Base-by-base conservation (phyloP, 2,113 vertebrate genomes). In the Camelus dromedarius region DNA sequence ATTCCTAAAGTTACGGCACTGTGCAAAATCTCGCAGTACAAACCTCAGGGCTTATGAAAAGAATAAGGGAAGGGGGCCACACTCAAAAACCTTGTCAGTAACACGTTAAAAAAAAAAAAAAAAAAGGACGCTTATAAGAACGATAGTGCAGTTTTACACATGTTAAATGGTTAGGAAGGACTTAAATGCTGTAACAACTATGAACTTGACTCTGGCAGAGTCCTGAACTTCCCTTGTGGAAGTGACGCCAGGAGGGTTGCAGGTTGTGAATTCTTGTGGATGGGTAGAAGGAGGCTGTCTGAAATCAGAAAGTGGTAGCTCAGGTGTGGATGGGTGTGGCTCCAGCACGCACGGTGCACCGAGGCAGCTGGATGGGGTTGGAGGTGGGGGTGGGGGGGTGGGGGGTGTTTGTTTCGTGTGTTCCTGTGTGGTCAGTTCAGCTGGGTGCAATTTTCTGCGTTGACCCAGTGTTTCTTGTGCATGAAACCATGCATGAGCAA, bases 301-400 rank as follows among this genome's bases (percentile, higher is more conserved):
- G 84, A 38, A 13, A 20, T 35, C 26, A 9, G 50, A 52, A 18
- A 26, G 13, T 73, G 1, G 24, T 8, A 0, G 16, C 26, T 6
- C 58, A 70, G 87, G 82, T 42, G 54, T 38, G 73, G n/a, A 8
- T 6, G 46, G 50, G 28, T 16, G 46, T 8, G 38, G 32, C n/a
- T 28, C 4, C 3, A 3, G 28, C 12, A 20, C 6, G 0, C 38
- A 16, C 1, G 4, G 1, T 0, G 0, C 56, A 28, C 2, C 0
- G 22, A 50, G 58, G 52, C 69, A 4, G 19, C 69, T 5, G 73
- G 28, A 3, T 1, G 38, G 22, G 19, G 8, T 3, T 4, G 73
- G 5, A 7, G 73, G 11, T 42, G 38, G 38, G 22, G 19, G 8
- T 3, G 3, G 73, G 38, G 22, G 19, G 8, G 2, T 4, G 73